Evolutionary conservation across 2,113 vertebrate genomes (phyloP), one percentile per base, ranked within the genome.

Genomic region (Malurus alboscapulatus): DNA sequence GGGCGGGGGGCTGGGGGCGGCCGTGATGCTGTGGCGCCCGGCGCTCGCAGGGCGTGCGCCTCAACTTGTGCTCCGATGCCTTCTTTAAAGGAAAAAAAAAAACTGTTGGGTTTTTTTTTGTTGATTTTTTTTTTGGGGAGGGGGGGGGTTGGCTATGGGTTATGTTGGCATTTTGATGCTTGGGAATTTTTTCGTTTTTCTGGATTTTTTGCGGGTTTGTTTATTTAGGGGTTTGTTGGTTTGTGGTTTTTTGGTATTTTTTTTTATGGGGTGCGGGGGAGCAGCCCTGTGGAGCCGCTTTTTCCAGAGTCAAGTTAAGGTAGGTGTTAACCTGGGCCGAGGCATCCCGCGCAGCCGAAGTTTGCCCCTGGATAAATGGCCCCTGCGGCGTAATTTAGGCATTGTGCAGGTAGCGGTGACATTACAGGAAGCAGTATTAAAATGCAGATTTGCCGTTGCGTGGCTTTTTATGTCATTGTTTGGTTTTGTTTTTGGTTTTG

Each of bases 131-230:
- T 6, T 42, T 30, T 17, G 15, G 24, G 48, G 24, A 11, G 25
- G 12, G 1, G 1, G n/a, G n/a, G n/a, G n/a, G n/a, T n/a, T n/a
- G n/a, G n/a, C n/a, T 3, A 8, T 7, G 24, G 14, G 12, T 38
- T 54, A 7, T 51, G 19, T 10, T 12, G 40, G 68, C 15, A 2
- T 29, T n/a, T 51, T 38, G 47, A 22, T 42, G 2, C 21, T n/a
- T 40, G 22, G 16, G 20, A 15, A 13, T 26, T 67, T 44, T 44
- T 61, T 51, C 10, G 20, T 6, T 51, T 83, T 45, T 61, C 38
- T 25, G 55, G 13, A 1, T 14, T 51, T 59, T 59, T 10, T 5
- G 48, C 25, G 4, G 0, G 1, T 25, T 32, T n/a, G 48, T 19
- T 10, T 9, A 5, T 11, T 6, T 24, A 54, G 6, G 25, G 21